Evolutionary conservation across 1,140 invertebrate species (phyloP), one percentile per base, ranked within the genome.

Genomic region (Calephelis virginiensis): DNA sequence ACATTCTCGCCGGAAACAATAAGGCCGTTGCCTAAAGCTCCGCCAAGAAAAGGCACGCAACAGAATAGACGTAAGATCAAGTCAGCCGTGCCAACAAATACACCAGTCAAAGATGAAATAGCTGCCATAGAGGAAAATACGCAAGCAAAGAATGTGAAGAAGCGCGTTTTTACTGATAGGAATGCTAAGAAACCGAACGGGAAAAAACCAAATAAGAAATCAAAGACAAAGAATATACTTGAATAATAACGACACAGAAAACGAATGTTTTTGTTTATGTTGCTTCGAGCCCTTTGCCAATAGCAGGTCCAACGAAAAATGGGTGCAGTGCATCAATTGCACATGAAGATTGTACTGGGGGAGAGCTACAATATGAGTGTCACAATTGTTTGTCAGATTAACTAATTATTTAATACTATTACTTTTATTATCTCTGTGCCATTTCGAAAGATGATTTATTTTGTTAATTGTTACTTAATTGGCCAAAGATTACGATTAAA

Each of bases 1-100:
- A 8, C 8, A 45, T 61, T 62, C 38, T 46, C 56, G 45, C 64
- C 56, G 47, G 53, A 66, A 66, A 60, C 38, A 9, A n/a, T 47
- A 63, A 48, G 49, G 47, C 49, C 47, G 46, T 64, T 62, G 38
- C 50, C 48, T 59, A 64, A 64, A 68, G 61, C 61, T 43, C 10
- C 53, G 14, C 68, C 66, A 62, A 66, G 73, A 67, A 75, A 73
- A 73, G 37, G 7, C 3, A 72, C 45, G 7, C 61, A 72, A 66
- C 4, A 48, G 38, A 69, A 69, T 47, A 60, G 68, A 68, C 64
- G 69, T 11, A 73, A 73, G n/a, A 17, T 66, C 4, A 70, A 73
- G 61, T 67, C 72, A 37, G 72, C 72, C 11, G 11, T 70, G 0
- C 37, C 66, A 14, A 67, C 67, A 7, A 64, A 67, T 53, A 64